These are phyloP conservation scores for Neosilurus mollespiculum DNA, from an alignment of 2,797 vertebrate genomes.

Conservation along the genomic window DNA sequence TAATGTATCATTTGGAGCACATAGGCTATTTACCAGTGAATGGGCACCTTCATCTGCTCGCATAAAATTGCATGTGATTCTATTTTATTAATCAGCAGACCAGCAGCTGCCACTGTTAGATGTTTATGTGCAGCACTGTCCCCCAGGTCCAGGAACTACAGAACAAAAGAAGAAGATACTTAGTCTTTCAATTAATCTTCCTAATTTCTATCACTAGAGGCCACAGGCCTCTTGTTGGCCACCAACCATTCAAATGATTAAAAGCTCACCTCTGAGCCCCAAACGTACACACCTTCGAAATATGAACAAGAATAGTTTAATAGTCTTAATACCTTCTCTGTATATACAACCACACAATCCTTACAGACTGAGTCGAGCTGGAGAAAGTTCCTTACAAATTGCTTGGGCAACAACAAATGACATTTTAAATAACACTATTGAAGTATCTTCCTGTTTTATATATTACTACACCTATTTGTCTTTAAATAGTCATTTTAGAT, in stretches of 20 bases:
- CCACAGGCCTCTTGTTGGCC: conserved; percentile 16
- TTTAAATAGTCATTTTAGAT: not conserved
- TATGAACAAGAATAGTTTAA: not conserved
- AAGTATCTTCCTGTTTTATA: not conserved
- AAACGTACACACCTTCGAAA: not conserved
- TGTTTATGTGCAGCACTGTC: not conserved
- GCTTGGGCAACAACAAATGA: not conserved
- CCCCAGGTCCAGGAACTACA: not conserved
- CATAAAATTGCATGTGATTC: too few relatives aligned
- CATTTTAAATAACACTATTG: not conserved
- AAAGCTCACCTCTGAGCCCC: not conserved
- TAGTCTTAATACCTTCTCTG: not conserved
- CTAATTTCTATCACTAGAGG: not conserved
- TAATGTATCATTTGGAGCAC: too few relatives aligned
- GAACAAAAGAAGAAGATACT: not conserved
- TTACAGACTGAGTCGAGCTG: not conserved
- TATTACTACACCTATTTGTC: not conserved
- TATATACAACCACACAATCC: not conserved
- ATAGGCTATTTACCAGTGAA: too few relatives aligned
- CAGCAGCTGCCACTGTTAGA: too few relatives aligned
- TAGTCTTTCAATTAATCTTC: conserved; percentile 1
- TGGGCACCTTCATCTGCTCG: too few relatives aligned
- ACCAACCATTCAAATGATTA: conserved; percentile 9
- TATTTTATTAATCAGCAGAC: too few relatives aligned
- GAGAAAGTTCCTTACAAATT: not conserved